A percentile compares a stretch with the other conserved stretches of the same genome.
phyloP scores from a whole-genome alignment of 2,797 vertebrate species.

The Rhinatrema bivittatum region DNA sequence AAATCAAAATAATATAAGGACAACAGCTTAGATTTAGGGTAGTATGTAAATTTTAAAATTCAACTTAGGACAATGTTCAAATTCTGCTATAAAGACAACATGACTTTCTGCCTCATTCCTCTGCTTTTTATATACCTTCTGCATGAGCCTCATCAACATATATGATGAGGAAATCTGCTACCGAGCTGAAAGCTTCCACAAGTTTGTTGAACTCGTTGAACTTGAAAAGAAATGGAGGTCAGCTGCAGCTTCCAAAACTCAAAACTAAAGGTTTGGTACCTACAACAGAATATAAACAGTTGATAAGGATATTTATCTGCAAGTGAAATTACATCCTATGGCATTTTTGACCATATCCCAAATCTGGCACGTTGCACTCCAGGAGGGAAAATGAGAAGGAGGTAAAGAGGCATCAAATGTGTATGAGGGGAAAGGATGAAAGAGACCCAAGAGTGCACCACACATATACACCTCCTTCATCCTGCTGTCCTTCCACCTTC shows the following conservation, averaged over 20 bases:
- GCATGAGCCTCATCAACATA: conserved; percentile 88
- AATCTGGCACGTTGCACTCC: too few species aligned
- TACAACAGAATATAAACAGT: conserved; percentile 19
- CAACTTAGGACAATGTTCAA: background rate
- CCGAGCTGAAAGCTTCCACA: conserved; percentile 65
- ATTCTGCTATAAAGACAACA: background rate
- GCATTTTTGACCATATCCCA: too few species aligned
- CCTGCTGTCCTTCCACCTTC: too few species aligned
- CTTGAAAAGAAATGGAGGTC: conserved; percentile 87
- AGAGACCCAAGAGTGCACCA: too few species aligned
- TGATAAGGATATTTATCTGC: too few species aligned
- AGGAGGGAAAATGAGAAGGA: too few species aligned
- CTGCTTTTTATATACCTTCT: conserved; percentile 55
- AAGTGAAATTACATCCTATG: too few species aligned
- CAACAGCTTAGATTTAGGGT: too few species aligned
- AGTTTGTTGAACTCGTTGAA: conserved; percentile 85
- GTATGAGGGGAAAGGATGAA: too few species aligned
- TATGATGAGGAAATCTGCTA: conserved; percentile 82
- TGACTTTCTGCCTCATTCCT: background rate
- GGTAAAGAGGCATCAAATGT: too few species aligned
- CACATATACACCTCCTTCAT: too few species aligned
- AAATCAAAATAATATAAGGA: too few species aligned
- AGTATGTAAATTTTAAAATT: background rate
- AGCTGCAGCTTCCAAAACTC: conserved; percentile 89
- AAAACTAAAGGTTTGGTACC: conserved; percentile 75